A percentile compares a stretch with the other conserved stretches of the same genome.
phyloP scores from a whole-genome alignment of 1,140 invertebrate species.

The Trichogramma pretiosum region DNA sequence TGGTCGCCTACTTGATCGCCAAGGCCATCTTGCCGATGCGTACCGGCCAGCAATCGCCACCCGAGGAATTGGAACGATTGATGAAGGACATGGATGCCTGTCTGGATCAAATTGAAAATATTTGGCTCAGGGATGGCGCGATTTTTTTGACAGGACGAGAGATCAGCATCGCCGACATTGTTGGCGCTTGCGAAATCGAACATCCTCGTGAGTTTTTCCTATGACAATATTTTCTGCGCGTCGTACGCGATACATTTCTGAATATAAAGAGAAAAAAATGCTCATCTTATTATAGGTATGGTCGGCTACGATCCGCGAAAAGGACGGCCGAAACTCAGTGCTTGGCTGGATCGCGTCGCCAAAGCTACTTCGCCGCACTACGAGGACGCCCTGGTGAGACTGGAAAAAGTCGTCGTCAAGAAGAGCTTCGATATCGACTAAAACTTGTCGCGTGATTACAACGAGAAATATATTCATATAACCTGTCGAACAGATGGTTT shows the following conservation, averaged over 20 bases:
- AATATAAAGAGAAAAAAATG: too few species aligned
- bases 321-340: conserved; percentile 50
- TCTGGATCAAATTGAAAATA: conserved; percentile 52
- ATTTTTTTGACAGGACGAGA: conserved; percentile 57
- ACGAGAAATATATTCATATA: too few species aligned
- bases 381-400: conserved; percentile 55
- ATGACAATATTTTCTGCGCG: neutral
- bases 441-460: too few species aligned
- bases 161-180: conserved; percentile 67
- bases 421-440: too few species aligned
- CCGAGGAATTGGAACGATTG: conserved; percentile 19
- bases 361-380: conserved; percentile 55
- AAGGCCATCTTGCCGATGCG: too few species aligned
- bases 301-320: conserved; percentile 54
- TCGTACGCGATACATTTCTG: too few species aligned
- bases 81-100: conserved; percentile 46
- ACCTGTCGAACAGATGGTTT: too few species aligned
- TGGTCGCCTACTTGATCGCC: too few species aligned
- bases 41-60: neutral
- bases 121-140: conserved; percentile 52
- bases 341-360: conserved; percentile 57
- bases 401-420: too few species aligned
- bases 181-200: conserved; percentile 76
- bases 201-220: conserved; percentile 58
- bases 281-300: conserved; percentile 44